phyloP scores from a whole-genome alignment of 2,888 invertebrate species.

The Stegana nigrithorax region DNA sequence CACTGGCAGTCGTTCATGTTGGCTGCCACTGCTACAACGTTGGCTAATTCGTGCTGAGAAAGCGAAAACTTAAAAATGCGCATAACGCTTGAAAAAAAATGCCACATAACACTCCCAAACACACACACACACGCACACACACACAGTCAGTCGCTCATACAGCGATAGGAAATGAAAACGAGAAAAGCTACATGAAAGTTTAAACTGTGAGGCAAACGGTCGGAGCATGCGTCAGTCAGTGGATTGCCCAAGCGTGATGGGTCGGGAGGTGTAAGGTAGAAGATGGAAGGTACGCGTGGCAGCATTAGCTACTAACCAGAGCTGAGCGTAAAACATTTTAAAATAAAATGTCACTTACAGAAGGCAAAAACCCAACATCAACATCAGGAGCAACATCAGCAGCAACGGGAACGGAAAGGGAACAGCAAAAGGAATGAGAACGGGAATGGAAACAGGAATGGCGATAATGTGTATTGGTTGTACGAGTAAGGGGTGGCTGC shows the following conservation, averaged over 20 bases:
- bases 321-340: slow-evolving; percentile 26
- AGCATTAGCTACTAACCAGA: not conserved
- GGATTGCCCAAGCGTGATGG: not conserved
- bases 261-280: not conserved
- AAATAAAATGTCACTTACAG: slow-evolving; percentile 30
- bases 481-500: too few species aligned
- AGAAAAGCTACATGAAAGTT: not conserved
- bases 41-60: slow-evolving; percentile 1
- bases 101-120: not conserved
- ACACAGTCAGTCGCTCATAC: too few species aligned
- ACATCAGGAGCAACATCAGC: slow-evolving; percentile 16
- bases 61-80: slow-evolving; percentile 9
- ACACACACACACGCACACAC: too few species aligned
- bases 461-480: too few species aligned
- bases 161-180: too few species aligned
- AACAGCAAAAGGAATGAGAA: not conserved
- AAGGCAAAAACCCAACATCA: slow-evolving; percentile 7
- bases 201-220: not conserved
- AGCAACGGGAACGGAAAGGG: not conserved
- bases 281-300: not conserved
- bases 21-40: not conserved
- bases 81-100: not conserved
- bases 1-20: not conserved
- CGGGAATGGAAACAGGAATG: not conserved
- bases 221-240: not conserved